phyloP scores from a whole-genome alignment of 2,113 vertebrate genomes.

The Rhinoderma darwinii region DNA sequence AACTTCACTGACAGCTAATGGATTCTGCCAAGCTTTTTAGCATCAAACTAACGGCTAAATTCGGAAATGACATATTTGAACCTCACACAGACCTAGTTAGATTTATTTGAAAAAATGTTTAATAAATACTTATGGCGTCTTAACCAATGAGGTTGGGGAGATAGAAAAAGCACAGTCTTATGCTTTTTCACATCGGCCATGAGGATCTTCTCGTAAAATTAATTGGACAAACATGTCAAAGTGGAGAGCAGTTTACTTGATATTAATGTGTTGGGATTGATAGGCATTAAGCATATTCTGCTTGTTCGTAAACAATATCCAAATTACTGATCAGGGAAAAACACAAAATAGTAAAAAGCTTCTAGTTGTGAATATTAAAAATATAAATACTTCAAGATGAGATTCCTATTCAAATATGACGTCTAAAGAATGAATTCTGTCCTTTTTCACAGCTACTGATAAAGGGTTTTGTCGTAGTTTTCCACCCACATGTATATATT shows the following conservation, averaged over 20 bases:
- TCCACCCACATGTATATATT: too few relatives aligned
- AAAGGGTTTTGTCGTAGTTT: too few relatives aligned
- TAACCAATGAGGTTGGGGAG: slow-evolving; percentile 26
- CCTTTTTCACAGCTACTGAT: background rate
- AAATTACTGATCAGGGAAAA: background rate
- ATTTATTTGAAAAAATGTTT: slow-evolving; percentile 10
- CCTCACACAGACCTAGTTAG: slow-evolving; percentile 45
- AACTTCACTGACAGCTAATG: background rate
- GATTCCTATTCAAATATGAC: background rate
- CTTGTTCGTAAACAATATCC: background rate
- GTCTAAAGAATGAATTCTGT: background rate
- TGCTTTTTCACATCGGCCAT: background rate
- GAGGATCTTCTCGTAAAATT: slow-evolving; percentile 12
- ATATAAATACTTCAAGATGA: background rate
- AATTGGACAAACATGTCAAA: slow-evolving; percentile 42
- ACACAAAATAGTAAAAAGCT: background rate
- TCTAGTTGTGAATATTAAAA: background rate
- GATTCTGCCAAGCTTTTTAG: background rate
- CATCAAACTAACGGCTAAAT: background rate
- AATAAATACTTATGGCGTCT: slow-evolving; percentile 22
- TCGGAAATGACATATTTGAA: background rate
- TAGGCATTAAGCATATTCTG: slow-evolving; percentile 27
- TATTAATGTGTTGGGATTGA: slow-evolving; percentile 51
- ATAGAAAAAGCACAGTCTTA: background rate
- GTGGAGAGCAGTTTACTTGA: slow-evolving; percentile 30